These are phyloP conservation scores for Horisme vitalbata DNA, from an alignment of 2,888 invertebrate genomes.

Conservation along the genomic window DNA sequence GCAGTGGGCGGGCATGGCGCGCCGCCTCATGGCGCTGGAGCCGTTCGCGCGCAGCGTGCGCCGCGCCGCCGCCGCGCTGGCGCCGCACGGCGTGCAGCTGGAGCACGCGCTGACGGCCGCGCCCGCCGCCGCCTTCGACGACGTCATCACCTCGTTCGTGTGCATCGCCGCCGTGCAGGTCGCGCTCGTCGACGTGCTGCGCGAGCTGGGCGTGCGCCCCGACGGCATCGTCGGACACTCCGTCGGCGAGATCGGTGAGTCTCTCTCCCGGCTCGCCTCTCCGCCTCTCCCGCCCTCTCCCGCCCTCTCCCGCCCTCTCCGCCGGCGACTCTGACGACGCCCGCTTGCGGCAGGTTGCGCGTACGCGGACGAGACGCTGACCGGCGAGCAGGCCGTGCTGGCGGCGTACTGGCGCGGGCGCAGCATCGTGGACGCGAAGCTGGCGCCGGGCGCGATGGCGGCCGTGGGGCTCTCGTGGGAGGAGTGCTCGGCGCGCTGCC, in stretches of 20 bases:
- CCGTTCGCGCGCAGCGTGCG: constrained; percentile 90
- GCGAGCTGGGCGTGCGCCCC: constrained; percentile 88
- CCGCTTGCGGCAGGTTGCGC: constrained; percentile 97
- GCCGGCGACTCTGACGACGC: too few relatives aligned
- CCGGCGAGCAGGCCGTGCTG: constrained; percentile 95
- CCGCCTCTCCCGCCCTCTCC: too few relatives aligned
- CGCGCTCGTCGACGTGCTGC: constrained; percentile 95
- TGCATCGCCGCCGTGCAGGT: constrained; percentile 98
- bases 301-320: too few relatives aligned
- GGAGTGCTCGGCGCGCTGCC: constrained; percentile 88
- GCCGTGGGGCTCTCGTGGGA: constrained; percentile 96
- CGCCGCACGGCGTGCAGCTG: constrained; percentile 92
- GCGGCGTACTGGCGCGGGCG: constrained; percentile 97
- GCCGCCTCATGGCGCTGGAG: constrained; percentile 91
- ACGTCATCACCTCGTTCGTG: constrained; percentile 94
- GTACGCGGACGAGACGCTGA: constrained; percentile 97
- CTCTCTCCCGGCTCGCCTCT: neutral
- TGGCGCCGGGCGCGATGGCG: constrained; percentile 93
- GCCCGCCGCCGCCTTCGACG: constrained; percentile 90
- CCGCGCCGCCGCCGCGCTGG: constrained; percentile 89
- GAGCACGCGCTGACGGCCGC: constrained; percentile 89
- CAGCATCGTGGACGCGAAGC: constrained; percentile 89
- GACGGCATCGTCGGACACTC: constrained; percentile 99
- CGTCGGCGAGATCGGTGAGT: constrained; percentile 90
- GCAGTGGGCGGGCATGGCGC: constrained; percentile 98